Evolutionary conservation across 2,888 invertebrate species (phyloP), one percentile per base, ranked within the genome.

Genomic region (Drosophila demipolita): DNA sequence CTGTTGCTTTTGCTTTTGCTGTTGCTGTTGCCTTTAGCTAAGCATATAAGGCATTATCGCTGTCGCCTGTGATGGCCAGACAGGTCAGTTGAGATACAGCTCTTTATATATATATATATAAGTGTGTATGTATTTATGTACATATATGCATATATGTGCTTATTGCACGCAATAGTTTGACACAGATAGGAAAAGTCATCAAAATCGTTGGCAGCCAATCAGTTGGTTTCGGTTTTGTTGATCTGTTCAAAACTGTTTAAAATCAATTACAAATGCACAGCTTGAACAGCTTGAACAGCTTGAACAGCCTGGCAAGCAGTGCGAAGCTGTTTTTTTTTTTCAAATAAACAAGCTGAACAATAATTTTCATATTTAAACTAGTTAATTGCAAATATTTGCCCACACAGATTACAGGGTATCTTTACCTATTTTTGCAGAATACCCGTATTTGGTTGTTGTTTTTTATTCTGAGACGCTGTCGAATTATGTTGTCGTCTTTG

Each of bases 11-110:
- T 26, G 26, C 26, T 26, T 29, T 29, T 29, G 29, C 23, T 23
- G 66, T 38, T 66, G 67, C 38, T 71, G 69, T 53, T 62, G 68
- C 49, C 49, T 85, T 70, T 58, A 80, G 57, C 38, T 73, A 45
- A 59, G 62, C 77, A 70, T 76, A 80, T 80, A 78, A 76, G 77
- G 82, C 78, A 49, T 64, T 71, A 63, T 45, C 35, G 61, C 23
- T 32, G 72, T 60, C 45, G 54, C 61, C 61, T 60, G 49, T 55
- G 54, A 55, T 55, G 54, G 54, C 38, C 54, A 55, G 61, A 50
- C 78, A 54, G 66, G 69, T 38, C 59, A 66, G 85, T 71, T 66
- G 66, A 35, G 23, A 45, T 45, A 15, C 15, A 45, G 23, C 45
- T 23, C 45, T 15, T 23, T 45, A 32, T n/a, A 32, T 59, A 83